These are phyloP conservation scores for Cosmia trapezina DNA, from an alignment of 2,888 invertebrate genomes.

Conservation along the genomic window DNA sequence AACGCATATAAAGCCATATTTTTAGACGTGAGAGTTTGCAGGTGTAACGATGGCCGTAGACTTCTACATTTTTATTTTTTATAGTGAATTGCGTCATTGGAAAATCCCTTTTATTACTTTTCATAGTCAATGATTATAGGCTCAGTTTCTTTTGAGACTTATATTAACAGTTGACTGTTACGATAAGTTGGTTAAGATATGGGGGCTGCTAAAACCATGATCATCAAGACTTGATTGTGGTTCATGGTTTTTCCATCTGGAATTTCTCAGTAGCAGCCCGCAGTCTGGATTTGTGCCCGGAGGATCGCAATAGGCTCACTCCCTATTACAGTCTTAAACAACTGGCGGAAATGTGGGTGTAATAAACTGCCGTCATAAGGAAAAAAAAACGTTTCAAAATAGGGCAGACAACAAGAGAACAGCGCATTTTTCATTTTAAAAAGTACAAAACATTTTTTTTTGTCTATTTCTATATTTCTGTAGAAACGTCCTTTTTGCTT, in stretches of 20 bases:
- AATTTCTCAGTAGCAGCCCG: too few relatives aligned
- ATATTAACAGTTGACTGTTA: background rate
- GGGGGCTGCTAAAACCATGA: background rate
- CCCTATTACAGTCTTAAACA: too few relatives aligned
- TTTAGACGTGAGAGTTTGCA: conserved; percentile 52
- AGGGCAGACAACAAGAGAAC: too few relatives aligned
- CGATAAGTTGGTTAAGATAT: background rate
- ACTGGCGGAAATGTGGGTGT: too few relatives aligned
- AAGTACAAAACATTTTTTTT: too few relatives aligned
- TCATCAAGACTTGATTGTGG: background rate
- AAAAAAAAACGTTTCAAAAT: too few relatives aligned
- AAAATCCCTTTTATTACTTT: conserved; percentile 5
- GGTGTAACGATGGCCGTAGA: conserved; percentile 37
- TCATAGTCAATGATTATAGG: background rate
- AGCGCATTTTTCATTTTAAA: too few relatives aligned
- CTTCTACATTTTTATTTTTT: conserved; percentile 23
- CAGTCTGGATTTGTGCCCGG: too few relatives aligned
- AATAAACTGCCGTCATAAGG: too few relatives aligned
- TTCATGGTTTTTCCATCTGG: background rate
- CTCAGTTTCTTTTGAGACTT: background rate
- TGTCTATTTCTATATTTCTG: too few relatives aligned
- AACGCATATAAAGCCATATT: conserved; percentile 28
- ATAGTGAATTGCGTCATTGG: conserved; percentile 12
- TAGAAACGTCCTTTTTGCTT: too few relatives aligned
- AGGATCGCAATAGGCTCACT: too few relatives aligned